Conservation (phyloP, 2,888 invertebrate genomes). For the Drosophila kanekoi region DNA sequence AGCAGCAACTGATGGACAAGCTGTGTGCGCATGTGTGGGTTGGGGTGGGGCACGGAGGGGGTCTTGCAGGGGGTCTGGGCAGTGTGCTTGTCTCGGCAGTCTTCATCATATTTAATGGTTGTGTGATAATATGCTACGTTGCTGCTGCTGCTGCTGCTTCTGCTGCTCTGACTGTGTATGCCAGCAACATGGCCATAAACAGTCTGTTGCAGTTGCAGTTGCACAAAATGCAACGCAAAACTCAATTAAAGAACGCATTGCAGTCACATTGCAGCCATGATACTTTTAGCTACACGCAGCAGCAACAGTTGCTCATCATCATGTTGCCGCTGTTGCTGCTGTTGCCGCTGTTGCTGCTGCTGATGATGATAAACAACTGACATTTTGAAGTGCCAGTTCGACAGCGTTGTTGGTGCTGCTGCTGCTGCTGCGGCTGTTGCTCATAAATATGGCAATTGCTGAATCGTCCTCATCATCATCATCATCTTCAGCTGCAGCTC, state of each 20-base stretch:
- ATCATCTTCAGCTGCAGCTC: constrained; percentile 8
- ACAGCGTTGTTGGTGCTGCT: constrained; percentile 55
- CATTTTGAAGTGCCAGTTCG: constrained; percentile 78
- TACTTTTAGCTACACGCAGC: constrained; percentile 52
- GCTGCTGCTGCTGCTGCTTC: constrained; percentile 38
- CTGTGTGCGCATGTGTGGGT: constrained; percentile 17
- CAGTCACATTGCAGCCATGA: constrained; percentile 66
- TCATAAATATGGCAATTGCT: constrained; percentile 60
- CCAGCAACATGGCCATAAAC: constrained; percentile 75
- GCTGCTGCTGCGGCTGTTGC: constrained; percentile 31
- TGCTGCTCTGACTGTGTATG: constrained; percentile 28
- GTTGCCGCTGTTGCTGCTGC: constrained; percentile 8
- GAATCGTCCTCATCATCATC: constrained; percentile 25
- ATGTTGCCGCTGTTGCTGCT: constrained; percentile 26
- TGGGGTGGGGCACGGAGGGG: not conserved
- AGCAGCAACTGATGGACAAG: constrained; percentile 33
- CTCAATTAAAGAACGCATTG: constrained; percentile 81
- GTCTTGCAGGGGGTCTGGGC: constrained; percentile 3
- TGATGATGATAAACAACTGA: constrained; percentile 75
- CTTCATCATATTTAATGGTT: constrained; percentile 81
- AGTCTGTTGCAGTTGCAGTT: constrained; percentile 66
- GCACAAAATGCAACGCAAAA: constrained; percentile 74
- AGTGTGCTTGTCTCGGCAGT: constrained; percentile 61
- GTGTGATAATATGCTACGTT: constrained; percentile 80
- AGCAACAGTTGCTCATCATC: constrained; percentile 46